A percentile compares a stretch with the other conserved stretches of the same genome.
Conservation (phyloP, 1,140 invertebrate species). For the Liolophura sinensis region DNA sequence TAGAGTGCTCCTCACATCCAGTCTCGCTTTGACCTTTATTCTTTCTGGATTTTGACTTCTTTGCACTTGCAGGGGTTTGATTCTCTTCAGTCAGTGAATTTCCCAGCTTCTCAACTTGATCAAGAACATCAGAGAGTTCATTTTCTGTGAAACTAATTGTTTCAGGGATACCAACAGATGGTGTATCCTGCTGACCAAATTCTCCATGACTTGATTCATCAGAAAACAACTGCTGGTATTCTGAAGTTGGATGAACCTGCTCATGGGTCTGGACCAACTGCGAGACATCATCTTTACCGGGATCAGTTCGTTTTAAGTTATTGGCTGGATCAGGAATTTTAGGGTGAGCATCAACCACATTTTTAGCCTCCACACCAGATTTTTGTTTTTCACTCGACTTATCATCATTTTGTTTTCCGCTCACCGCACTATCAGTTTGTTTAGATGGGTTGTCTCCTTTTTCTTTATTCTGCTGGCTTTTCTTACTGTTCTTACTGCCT, state of each 20-base stretch:
- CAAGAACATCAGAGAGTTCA: slow-evolving; percentile 45
- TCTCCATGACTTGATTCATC: no score
- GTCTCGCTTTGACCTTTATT: neutral
- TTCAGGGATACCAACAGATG: slow-evolving; percentile 31
- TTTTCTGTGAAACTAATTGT: slow-evolving; percentile 45
- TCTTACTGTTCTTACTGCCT: neutral
- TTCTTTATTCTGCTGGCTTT: neutral
- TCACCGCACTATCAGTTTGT: no score
- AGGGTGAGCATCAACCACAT: no score
- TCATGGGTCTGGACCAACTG: no score
- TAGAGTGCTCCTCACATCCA: slow-evolving; percentile 1
- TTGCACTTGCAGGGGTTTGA: neutral
- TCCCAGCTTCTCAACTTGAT: slow-evolving; percentile 49
- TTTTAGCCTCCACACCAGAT: no score
- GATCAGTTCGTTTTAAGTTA: no score
- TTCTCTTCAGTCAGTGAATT: slow-evolving; percentile 12
- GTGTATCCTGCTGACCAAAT: neutral
- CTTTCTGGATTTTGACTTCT: neutral
- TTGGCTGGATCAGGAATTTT: no score
- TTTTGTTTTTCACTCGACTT: no score
- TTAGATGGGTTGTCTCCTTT: neutral
- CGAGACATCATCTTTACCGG: no score
- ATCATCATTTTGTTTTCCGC: no score
- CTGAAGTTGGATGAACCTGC: no score
- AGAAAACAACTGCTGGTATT: no score